phyloP scores from a whole-genome alignment of 2,797 vertebrate genomes.

The Nannoperca obscura region DNA sequence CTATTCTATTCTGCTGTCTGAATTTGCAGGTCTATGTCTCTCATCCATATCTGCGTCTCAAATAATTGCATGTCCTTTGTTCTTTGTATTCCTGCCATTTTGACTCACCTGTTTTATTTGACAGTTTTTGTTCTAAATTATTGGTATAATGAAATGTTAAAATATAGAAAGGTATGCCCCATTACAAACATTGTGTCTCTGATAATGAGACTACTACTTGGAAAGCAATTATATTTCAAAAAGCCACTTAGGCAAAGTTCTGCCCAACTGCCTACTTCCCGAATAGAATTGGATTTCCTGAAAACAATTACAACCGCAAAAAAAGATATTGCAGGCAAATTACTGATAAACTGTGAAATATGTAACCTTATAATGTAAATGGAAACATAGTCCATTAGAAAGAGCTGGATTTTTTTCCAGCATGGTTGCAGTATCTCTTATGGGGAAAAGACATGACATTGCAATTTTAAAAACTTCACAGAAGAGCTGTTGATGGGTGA shows the following conservation, averaged over 20 bases:
- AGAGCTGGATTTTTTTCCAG: background rate
- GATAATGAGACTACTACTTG: conserved; percentile 51
- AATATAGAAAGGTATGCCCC: conserved; percentile 19
- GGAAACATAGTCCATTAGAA: conserved; percentile 35
- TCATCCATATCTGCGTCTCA: background rate
- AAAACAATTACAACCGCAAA: conserved; percentile 55
- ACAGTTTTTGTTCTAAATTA: conserved; percentile 2
- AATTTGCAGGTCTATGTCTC: background rate
- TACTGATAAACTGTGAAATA: conserved; percentile 47
- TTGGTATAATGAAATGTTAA: conserved; percentile 19
- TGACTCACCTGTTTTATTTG: conserved; percentile 17
- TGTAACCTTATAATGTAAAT: conserved; percentile 49
- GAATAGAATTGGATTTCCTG: conserved; percentile 44
- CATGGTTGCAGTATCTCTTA: conserved; percentile 18
- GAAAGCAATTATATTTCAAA: conserved; percentile 61
- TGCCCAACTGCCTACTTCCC: conserved; percentile 37
- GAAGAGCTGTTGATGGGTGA: background rate
- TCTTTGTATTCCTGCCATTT: background rate
- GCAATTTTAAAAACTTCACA: conserved; percentile 2
- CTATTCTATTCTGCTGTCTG: background rate
- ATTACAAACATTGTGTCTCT: conserved; percentile 44
- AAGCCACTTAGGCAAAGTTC: conserved; percentile 44
- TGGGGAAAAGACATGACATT: background rate
- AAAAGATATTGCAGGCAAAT: conserved; percentile 55
- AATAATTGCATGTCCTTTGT: background rate